Base-by-base conservation (phyloP, 2,113 vertebrate species). In the Microcebus tavaratra region DNA sequence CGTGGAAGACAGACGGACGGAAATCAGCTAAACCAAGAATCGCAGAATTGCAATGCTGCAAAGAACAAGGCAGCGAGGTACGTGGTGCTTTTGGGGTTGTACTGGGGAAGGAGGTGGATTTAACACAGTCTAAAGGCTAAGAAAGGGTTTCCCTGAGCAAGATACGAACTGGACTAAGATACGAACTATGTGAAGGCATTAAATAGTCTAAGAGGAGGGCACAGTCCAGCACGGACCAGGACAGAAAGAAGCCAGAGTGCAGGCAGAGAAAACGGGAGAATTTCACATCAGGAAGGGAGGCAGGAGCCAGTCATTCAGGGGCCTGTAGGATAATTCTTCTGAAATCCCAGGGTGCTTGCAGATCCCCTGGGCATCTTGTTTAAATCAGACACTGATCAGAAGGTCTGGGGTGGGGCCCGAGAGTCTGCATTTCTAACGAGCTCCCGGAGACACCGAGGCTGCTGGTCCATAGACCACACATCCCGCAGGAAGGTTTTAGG, bases 191-290 rank as follows among this genome's bases (percentile, higher is more conserved):
- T 5, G 67, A 70, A n/a, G 50, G 17, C 21, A 20, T 5, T 18
- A 8, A 59, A 36, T 3, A 0, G 36, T 55, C 53, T 2, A 9
- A 34, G 65, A 36, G 8, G 39, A 15, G 13, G 23, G 11, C 12
- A 2, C 1, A 7, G 21, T 15, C 13, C 14, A 50, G 1, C 25
- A 9, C 0, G 6, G 39, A 39, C 3, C 8, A 23, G 8, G 48
- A 10, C 18, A 20, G n/a, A 15, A 23, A 29, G 23, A 70, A 31
- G 68, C 21, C 39, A 23, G 4, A 48, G 12, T 0, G 0, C 6
- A 4, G 39, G 18, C 15, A 10, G 0, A 14, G 17, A 34, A 31
- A 4, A 20, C 1, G 1, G 17, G 67, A 39, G 39, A 5, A 1
- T 8, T 21, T 25, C 45, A 0, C 6, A 20, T 20, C 4, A 27